phyloP scores from a whole-genome alignment of 2,888 invertebrate genomes.

The Drosophila prostipennis region DNA sequence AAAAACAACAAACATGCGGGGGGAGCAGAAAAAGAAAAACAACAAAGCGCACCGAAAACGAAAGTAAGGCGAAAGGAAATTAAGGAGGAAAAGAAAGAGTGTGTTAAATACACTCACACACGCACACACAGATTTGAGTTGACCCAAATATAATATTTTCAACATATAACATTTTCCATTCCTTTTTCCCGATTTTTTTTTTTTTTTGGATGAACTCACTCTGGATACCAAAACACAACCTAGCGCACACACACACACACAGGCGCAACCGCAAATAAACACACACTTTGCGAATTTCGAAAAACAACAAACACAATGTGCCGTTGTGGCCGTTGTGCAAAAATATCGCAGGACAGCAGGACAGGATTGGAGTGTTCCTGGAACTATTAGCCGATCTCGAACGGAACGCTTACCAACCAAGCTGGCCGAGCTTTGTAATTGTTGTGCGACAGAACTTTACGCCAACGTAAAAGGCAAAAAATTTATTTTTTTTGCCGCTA shows the following conservation, averaged over 20 bases:
- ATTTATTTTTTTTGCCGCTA: conserved; percentile 11
- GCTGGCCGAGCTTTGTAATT: conserved; percentile 9
- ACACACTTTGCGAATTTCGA: conserved; percentile 1
- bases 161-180: conserved; percentile 17
- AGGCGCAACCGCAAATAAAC: conserved; percentile 8
- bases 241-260: conserved; percentile 15
- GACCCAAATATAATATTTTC: conserved; percentile 61
- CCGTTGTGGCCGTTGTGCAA: conserved; percentile 10
- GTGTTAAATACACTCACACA: conserved; percentile 16
- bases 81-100: conserved; percentile 18
- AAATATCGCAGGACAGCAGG: neutral
- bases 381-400: neutral
- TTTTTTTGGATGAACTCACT: conserved; percentile 35
- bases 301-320: conserved; percentile 27
- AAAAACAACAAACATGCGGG: conserved; percentile 30
- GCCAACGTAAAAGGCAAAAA: conserved; percentile 19
- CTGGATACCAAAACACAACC: conserved; percentile 40
- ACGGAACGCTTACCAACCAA: conserved; percentile 9
- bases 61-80: conserved; percentile 40
- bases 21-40: conserved; percentile 8
- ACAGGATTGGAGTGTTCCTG: neutral
- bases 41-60: conserved; percentile 22
- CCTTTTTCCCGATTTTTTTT: conserved; percentile 1
- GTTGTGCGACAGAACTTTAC: conserved; percentile 24
- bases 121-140: conserved; percentile 13